phyloP scores from a whole-genome alignment of 2,113 vertebrate species.

The Jacana jacana region DNA sequence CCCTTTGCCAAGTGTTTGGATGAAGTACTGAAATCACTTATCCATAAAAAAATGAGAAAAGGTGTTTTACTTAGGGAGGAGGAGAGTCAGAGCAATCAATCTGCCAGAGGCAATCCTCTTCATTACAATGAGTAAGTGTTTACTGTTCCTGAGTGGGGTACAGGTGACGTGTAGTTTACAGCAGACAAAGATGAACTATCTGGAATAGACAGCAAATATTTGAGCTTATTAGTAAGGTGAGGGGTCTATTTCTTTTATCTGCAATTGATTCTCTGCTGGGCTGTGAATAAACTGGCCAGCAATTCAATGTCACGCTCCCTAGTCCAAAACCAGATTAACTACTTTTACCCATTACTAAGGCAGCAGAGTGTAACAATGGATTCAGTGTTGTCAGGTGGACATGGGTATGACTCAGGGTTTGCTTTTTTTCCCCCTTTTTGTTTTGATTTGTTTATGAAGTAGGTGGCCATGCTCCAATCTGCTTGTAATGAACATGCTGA shows the following conservation, averaged over 20 bases:
- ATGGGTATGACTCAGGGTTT: not conserved
- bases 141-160: not conserved
- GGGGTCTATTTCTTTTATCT: not conserved
- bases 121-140: constrained; percentile 13
- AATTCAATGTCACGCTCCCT: not conserved
- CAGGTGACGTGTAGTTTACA: not conserved
- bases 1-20: constrained; percentile 15
- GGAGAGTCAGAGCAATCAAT: not conserved
- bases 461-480: not conserved
- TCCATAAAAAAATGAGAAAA: not conserved
- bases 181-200: not conserved
- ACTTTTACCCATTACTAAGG: not conserved
- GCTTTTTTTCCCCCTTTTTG: not conserved
- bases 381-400: not conserved
- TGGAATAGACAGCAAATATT: not conserved
- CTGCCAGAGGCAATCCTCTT: constrained; percentile 20
- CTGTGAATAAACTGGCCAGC: not conserved
- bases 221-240: not conserved
- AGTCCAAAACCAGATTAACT: not conserved
- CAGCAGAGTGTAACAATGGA: not conserved
- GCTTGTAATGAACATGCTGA: not conserved
- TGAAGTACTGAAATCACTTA: not conserved
- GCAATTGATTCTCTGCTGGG: not conserved
- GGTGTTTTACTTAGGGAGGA: not conserved
- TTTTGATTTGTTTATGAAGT: not conserved